Evolutionary conservation across 2,888 invertebrate species (phyloP), one percentile per base, ranked within the genome.

Genomic region (Oeneis ivallda): DNA sequence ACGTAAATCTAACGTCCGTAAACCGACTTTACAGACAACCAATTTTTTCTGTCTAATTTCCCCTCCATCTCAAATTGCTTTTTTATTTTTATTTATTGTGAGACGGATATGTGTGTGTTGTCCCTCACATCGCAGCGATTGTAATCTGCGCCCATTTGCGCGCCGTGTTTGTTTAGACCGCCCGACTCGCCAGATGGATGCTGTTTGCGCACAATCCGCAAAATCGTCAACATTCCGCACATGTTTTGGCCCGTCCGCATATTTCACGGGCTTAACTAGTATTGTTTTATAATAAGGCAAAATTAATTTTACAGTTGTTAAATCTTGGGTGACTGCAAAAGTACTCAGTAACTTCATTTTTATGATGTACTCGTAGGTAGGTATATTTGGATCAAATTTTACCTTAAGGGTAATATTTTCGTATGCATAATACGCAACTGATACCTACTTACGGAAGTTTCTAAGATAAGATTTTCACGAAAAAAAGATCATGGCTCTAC

Each of bases 71-170:
- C 7, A 37, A 37, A 37, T 37, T 37, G 9, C 37, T 26, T 26
- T 8, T 8, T 37, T 7, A 4, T 8, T 37, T 7, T 3, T 37
- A 4, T 8, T 37, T 37, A 37, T 37, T 37, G 9, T 8, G 8
- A 37, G n/a, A 5, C 61, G 41, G 26, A 26, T 50, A 43, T 52
- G 52, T 61, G 61, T 52, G 41, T 26, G 17, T n/a, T 19, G 39
- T 53, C 62, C 45, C 53, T 3, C 39, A 39, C 32, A 26, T 32
- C 58, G 50, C 60, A 49, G 37, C 37, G 49, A 39, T 49, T 60
- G 49, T 64, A 58, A 52, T 50, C 50, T 15, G 58, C 26, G 11
- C 39, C 19, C 56, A 63, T 63, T 63, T 57, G 41, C 32, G 50
- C 13, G n/a, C 32, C 49, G 26, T 58, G 58, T 64, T 41, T 41